Evolutionary conservation across 2,113 vertebrate species (phyloP).

Genomic region (Tichodroma muraria): DNA sequence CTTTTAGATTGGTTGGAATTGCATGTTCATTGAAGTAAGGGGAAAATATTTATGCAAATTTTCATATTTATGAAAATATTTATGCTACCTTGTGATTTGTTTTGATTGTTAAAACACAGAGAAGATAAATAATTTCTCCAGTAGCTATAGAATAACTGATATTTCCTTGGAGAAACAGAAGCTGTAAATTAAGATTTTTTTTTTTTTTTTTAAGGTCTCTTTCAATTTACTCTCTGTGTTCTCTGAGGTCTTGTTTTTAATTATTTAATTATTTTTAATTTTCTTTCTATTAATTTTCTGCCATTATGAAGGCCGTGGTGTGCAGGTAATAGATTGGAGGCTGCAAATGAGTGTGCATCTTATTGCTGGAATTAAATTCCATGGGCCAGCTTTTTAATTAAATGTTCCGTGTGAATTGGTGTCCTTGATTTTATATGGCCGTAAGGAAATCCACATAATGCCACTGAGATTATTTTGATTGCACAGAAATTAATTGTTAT

Average conservation of each 20-base stretch:
- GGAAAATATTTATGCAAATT: not conserved
- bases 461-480: not conserved
- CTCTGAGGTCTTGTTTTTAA: not conserved
- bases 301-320: not conserved
- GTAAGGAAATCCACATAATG: not conserved
- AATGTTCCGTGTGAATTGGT: not conserved
- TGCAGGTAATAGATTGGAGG: not conserved
- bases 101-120: not conserved
- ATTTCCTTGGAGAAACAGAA: not conserved
- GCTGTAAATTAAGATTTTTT: not conserved
- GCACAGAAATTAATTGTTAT: not conserved
- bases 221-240: not conserved
- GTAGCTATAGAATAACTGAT: not conserved
- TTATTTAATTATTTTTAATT: not conserved
- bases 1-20: not conserved
- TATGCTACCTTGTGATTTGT: not conserved
- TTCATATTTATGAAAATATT: not conserved
- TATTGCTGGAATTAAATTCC: not conserved
- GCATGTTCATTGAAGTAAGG: not conserved
- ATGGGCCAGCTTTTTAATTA: not conserved
- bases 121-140: not conserved
- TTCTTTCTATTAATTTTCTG: not conserved
- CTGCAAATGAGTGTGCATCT: not conserved
- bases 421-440: not conserved
- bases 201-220: not conserved